These are phyloP conservation scores for Nebria salina DNA, from an alignment of 2,888 invertebrate genomes.

Conservation along the genomic window DNA sequence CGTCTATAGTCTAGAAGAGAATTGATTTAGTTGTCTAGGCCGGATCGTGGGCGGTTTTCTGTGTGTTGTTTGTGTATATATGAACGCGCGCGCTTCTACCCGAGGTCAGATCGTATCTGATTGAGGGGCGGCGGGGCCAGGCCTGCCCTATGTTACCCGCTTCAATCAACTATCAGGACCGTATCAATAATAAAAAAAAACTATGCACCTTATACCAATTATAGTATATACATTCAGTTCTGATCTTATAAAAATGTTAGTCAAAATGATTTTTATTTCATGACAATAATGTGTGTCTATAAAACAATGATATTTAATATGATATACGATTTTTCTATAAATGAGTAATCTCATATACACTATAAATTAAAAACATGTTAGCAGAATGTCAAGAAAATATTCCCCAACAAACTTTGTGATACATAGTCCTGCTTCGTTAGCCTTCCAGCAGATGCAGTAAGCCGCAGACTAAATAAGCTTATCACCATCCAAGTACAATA, in stretches of 20 bases:
- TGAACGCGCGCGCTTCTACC: constrained; percentile 32
- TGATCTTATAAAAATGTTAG: too few relatives aligned
- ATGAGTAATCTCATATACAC: not conserved
- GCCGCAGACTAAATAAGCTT: not conserved
- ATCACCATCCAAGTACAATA: not conserved
- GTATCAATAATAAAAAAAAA: not conserved
- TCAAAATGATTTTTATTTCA: too few relatives aligned
- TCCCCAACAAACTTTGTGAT: not conserved
- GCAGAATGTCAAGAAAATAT: not conserved
- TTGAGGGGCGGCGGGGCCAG: constrained; percentile 39
- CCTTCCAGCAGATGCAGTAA: not conserved
- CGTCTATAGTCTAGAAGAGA: constrained; percentile 50
- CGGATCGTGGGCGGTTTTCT: constrained; percentile 61
- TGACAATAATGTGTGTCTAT: too few relatives aligned
- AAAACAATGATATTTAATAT: too few relatives aligned
- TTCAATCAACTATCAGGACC: constrained; percentile 17
- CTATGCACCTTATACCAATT: not conserved
- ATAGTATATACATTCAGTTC: too few relatives aligned
- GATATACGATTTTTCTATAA: not conserved
- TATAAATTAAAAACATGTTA: not conserved
- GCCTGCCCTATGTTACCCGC: constrained; percentile 35
- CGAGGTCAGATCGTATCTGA: constrained; percentile 43
- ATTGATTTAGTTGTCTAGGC: constrained; percentile 64
- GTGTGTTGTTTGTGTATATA: constrained; percentile 57
- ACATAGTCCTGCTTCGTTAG: not conserved